phyloP scores from a whole-genome alignment of 2,797 vertebrate species.

The Clarias pachynema region DNA sequence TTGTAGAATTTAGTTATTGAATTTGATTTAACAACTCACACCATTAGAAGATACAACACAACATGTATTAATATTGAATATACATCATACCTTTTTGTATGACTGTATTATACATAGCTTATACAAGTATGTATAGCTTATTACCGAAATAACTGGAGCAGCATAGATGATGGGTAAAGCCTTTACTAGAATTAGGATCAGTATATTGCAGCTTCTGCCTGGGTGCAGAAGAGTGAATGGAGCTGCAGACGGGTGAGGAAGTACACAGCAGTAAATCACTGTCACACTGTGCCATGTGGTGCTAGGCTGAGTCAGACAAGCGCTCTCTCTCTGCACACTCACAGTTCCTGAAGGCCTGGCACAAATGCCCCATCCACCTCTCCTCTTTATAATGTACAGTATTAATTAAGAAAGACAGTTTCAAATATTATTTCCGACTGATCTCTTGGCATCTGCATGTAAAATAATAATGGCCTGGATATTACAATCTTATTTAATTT shows the following conservation, averaged over 20 bases:
- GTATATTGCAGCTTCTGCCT: conserved; percentile 44
- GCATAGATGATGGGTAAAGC: not conserved
- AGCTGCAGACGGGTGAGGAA: conserved; percentile 55
- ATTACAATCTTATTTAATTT: not conserved
- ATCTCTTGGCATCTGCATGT: not conserved
- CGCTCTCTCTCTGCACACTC: conserved; percentile 37
- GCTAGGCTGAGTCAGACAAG: conserved; percentile 55
- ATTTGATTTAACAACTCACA: not conserved
- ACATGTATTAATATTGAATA: not conserved
- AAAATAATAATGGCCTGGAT: not conserved
- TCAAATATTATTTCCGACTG: not conserved
- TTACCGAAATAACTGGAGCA: not conserved
- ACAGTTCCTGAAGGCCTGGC: conserved; percentile 39
- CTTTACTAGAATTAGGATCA: conserved; percentile 27
- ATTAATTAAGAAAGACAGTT: conserved; percentile 17
- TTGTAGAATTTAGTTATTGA: not conserved
- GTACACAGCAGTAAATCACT: conserved; percentile 57
- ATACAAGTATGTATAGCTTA: not conserved
- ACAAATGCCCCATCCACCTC: conserved; percentile 29
- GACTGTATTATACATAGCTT: not conserved
- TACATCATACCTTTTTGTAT: not conserved
- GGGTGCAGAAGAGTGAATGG: conserved; percentile 51
- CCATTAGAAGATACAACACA: not conserved
- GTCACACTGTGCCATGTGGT: conserved; percentile 52
- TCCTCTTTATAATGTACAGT: conserved; percentile 30